Percentiles rank a stretch among this genome's conserved stretches.
Conservation (phyloP, 2,113 vertebrate species). For the Pyrgilauda ruficollis region DNA sequence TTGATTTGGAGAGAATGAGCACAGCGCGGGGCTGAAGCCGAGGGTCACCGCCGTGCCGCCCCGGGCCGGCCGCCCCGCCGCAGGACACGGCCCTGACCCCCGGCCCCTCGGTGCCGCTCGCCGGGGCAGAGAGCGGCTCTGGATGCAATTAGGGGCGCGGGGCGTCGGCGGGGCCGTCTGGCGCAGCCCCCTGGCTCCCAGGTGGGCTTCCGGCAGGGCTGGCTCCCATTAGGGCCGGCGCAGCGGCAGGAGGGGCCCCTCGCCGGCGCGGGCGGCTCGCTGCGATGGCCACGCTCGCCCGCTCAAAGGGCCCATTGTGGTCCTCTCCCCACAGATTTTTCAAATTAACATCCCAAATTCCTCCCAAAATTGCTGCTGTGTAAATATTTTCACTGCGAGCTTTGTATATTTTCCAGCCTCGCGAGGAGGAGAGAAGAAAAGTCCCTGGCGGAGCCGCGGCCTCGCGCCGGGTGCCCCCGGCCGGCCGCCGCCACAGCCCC, state of each 20-base stretch:
- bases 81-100: not conserved
- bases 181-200: slow-evolving; percentile 28
- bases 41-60: not conserved
- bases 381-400: slow-evolving; percentile 78
- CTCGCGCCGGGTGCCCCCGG: not conserved
- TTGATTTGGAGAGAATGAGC: slow-evolving; percentile 52
- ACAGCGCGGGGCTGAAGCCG: not conserved
- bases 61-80: not conserved
- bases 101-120: not conserved
- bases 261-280: slow-evolving; percentile 49
- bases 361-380: slow-evolving; percentile 72
- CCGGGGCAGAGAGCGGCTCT: slow-evolving; percentile 27
- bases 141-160: slow-evolving; percentile 67
- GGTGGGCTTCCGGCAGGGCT: slow-evolving; percentile 75
- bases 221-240: slow-evolving; percentile 66
- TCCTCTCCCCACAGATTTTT: slow-evolving; percentile 66
- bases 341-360: slow-evolving; percentile 74
- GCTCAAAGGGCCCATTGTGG: slow-evolving; percentile 83
- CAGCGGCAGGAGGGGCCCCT: slow-evolving; percentile 61
- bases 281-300: slow-evolving; percentile 24
- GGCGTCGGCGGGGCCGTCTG: not conserved
- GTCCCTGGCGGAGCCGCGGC: not conserved
- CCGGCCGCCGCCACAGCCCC: not conserved
- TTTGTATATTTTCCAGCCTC: slow-evolving; percentile 68
- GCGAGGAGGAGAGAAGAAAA: slow-evolving; percentile 28